Percentiles rank a stretch among this genome's conserved stretches.
These are phyloP conservation scores for Manacus vitellinus DNA, from an alignment of 2,113 vertebrate species.

Conservation along the genomic window DNA sequence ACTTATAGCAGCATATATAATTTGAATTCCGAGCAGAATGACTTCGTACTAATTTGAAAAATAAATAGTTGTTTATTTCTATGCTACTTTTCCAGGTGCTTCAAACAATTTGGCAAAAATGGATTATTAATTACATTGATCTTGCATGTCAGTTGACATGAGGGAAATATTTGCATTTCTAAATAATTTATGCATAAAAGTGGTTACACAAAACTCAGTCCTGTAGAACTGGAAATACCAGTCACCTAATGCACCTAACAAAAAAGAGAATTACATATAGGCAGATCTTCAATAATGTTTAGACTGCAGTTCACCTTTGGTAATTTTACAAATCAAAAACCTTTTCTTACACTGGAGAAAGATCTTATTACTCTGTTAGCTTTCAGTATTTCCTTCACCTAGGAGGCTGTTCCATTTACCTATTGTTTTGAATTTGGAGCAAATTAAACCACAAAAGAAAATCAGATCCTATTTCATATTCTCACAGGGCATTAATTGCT, in stretches of 20 bases:
- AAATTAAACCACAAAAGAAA: neutral
- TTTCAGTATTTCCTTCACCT: neutral
- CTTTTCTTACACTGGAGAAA: neutral
- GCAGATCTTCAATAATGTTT: neutral
- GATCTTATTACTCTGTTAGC: neutral
- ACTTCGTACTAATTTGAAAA: neutral
- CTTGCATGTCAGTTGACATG: neutral
- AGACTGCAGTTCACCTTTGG: neutral
- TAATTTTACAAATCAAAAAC: neutral
- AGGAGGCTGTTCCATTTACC: neutral
- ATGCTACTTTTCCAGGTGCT: neutral
- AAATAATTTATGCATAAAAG: neutral
- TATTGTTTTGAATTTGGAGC: neutral
- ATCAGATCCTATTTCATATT: neutral
- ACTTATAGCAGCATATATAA: neutral
- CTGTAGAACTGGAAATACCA: neutral
- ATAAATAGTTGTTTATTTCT: neutral
- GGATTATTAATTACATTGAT: conserved; percentile 2
- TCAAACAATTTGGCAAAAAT: neutral
- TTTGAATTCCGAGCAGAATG: neutral
- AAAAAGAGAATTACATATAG: neutral
- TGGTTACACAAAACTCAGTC: neutral
- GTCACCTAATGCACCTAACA: neutral
- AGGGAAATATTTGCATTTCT: neutral
- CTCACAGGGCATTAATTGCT: neutral